phyloP scores from a whole-genome alignment of 1,140 invertebrate species.

The Drosophila persimilis region DNA sequence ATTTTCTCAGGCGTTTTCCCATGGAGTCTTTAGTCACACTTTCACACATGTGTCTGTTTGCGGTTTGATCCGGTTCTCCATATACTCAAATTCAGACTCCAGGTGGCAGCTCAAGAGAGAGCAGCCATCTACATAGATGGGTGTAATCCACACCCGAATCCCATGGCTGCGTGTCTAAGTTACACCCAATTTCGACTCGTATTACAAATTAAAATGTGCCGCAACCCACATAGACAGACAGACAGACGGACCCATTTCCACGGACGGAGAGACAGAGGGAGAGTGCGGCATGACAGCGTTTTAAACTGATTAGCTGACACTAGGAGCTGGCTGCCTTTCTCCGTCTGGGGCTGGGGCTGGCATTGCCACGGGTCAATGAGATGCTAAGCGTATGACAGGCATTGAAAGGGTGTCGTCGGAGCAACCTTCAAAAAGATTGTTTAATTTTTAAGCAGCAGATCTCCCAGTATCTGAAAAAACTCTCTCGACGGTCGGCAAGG shows the following conservation, averaged over 20 bases:
- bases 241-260: conserved; percentile 15
- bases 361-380: conserved; percentile 75
- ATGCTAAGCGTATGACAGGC: conserved; percentile 68
- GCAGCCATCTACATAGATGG: conserved; percentile 21
- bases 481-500: conserved; percentile 33
- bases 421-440: conserved; percentile 62
- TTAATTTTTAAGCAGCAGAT: conserved; percentile 65
- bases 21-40: conserved; percentile 55
- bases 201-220: conserved; percentile 82
- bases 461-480: conserved; percentile 14
- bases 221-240: conserved; percentile 50
- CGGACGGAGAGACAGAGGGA: conserved; percentile 2
- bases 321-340: conserved; percentile 30
- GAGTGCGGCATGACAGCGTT: conserved; percentile 48
- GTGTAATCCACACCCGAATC: conserved; percentile 72
- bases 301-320: conserved; percentile 76
- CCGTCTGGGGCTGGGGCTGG: conserved; percentile 47
- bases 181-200: conserved; percentile 79
- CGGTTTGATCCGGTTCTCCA: conserved; percentile 31
- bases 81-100: conserved; percentile 13
- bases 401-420: conserved; percentile 61
- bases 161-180: conserved; percentile 67
- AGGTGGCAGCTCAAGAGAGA: conserved; percentile 31
- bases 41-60: conserved; percentile 51
- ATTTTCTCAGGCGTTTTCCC: conserved; percentile 17